These are phyloP conservation scores for Mareca strepera DNA, from an alignment of 2,797 vertebrate species.

Conservation along the genomic window DNA sequence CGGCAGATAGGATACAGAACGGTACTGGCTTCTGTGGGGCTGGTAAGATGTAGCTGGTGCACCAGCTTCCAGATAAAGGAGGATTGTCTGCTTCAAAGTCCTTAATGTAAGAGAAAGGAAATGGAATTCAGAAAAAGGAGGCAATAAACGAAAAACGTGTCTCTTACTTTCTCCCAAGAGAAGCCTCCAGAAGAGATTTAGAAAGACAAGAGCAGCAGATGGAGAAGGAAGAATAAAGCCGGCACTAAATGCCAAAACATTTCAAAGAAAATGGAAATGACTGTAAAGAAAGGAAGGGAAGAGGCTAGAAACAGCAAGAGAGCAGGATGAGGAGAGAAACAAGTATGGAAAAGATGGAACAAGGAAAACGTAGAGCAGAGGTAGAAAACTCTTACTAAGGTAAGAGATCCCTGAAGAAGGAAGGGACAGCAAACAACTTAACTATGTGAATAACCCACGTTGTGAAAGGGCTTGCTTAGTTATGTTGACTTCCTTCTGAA, in stretches of 20 bases:
- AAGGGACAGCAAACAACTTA: not conserved
- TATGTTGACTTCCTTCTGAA: not conserved
- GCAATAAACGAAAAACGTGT: not conserved
- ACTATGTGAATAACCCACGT: not conserved
- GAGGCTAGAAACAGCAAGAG: constrained; percentile 20
- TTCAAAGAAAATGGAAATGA: constrained; percentile 70
- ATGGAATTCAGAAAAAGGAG: constrained; percentile 23
- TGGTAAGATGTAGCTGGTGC: not conserved
- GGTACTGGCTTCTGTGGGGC: not conserved
- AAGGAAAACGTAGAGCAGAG: not conserved
- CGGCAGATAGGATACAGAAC: not conserved
- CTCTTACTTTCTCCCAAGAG: constrained; percentile 9
- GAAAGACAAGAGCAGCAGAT: constrained; percentile 70
- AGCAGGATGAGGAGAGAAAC: constrained; percentile 40
- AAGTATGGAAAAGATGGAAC: not conserved
- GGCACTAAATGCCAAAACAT: constrained; percentile 65
- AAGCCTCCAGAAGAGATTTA: constrained; percentile 66
- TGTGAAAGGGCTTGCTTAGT: not conserved
- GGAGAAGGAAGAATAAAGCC: constrained; percentile 70
- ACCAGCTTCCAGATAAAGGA: not conserved
- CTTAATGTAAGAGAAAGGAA: not conserved
- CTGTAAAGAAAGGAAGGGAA: constrained; percentile 63
- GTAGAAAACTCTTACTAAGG: not conserved
- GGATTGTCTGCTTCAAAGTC: not conserved
- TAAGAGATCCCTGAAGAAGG: not conserved